Evolutionary conservation across 2,113 vertebrate genomes (phyloP), one percentile per base, ranked within the genome.

Genomic region (Leuciscus idus): DNA sequence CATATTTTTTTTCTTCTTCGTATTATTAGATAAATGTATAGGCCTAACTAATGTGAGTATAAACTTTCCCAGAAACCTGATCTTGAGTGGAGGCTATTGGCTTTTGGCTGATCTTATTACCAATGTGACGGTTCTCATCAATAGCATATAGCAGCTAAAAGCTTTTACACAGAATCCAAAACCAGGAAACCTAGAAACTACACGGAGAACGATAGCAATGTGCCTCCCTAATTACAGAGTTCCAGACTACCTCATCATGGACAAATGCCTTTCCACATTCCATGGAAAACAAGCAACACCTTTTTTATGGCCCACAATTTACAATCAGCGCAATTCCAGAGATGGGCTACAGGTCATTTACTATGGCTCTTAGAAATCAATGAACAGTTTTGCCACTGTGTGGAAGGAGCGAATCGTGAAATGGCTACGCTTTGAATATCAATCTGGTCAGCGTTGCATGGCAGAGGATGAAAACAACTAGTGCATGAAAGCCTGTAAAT

Each of bases 361-460:
- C 19, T 23, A 8, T 61, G n/a, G 64, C 61, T 84, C 68, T 87
- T 74, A 46, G 86, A 79, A 88, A 85, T 88, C 61, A 82, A 88
- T 85, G 80, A 83, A 76, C 43, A 83, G 70, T 88, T 85, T 82
- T 76, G 61, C 70, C 77, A 81, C 75, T 46, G 21, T 46, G 28
- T 6, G 21, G 74, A 80, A 68, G 36, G 50, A 78, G 61, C 10
- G 64, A n/a, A 39, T 19, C 11, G 48, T 66, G 72, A 48, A 74
- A 59, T 4, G 36, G 12, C 81, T 17, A 66, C 28, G 10, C 84
- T 55, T 26, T 81, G 79, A 86, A 64, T 86, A 75, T 73, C 70
- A 82, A 75, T 86, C 55, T 85, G 79, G 33, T 76, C 84, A 81
- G 83, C 33, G 21, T 75, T 76, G 59, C 78, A 48, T 82, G 72